These are phyloP conservation scores for Drosophila littoralis DNA, from an alignment of 1,140 invertebrate species.

Conservation along the genomic window DNA sequence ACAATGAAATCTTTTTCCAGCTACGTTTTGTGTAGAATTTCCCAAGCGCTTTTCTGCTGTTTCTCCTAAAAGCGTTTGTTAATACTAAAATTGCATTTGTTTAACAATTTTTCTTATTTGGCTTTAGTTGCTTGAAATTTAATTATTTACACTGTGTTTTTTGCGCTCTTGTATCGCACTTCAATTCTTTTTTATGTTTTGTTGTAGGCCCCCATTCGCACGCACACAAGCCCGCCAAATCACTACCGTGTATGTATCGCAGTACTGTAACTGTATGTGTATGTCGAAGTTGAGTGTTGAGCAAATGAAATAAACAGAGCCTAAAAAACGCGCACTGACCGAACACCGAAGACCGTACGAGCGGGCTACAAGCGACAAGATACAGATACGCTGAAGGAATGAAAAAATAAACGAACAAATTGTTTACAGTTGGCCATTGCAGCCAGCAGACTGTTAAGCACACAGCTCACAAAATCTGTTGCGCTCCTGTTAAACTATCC, in stretches of 20 bases:
- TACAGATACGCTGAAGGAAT: slow-evolving; percentile 50
- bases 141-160: slow-evolving; percentile 30
- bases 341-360: slow-evolving; percentile 35
- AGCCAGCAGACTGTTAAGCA: slow-evolving; percentile 11
- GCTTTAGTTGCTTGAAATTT: slow-evolving; percentile 30
- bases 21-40: slow-evolving; percentile 49
- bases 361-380: slow-evolving; percentile 40
- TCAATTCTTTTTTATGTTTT: slow-evolving; percentile 53
- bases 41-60: slow-evolving; percentile 35
- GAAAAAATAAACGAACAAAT: slow-evolving; percentile 40
- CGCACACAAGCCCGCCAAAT: slow-evolving; percentile 74
- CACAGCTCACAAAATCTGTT: slow-evolving; percentile 12
- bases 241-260: slow-evolving; percentile 74
- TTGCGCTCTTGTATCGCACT: slow-evolving; percentile 48
- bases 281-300: slow-evolving; percentile 53
- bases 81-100: slow-evolving; percentile 39
- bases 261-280: slow-evolving; percentile 51
- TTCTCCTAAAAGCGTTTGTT: slow-evolving; percentile 31
- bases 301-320: slow-evolving; percentile 55
- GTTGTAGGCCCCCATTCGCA: slow-evolving; percentile 52
- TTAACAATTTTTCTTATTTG: slow-evolving; percentile 25
- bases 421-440: slow-evolving; percentile 18
- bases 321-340: slow-evolving; percentile 54
- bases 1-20: slow-evolving; percentile 53
- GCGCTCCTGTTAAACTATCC: slow-evolving; percentile 2